Conservation (phyloP, 2,113 vertebrate species). For the Nothobranchius kuhntae region DNA sequence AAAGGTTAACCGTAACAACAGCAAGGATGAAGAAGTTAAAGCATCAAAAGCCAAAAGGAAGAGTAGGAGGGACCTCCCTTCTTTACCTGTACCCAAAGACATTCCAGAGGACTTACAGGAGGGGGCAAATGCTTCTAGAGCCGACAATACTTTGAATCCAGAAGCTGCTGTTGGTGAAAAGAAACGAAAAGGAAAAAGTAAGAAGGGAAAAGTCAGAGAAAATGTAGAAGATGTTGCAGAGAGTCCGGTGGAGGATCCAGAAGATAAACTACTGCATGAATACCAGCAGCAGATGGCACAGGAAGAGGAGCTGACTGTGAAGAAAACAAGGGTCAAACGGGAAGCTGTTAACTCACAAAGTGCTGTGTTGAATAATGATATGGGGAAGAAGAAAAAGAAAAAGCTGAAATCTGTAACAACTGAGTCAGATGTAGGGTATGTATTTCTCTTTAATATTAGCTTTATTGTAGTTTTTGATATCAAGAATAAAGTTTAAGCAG, state of each 20-base stretch:
- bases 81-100: constrained; percentile 56
- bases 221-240: constrained; percentile 51
- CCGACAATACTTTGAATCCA: constrained; percentile 59
- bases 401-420: constrained; percentile 79
- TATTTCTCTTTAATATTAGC: neutral
- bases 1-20: constrained; percentile 78
- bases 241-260: constrained; percentile 58
- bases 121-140: constrained; percentile 49
- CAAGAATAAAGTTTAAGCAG: neutral
- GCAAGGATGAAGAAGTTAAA: constrained; percentile 60
- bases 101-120: constrained; percentile 41
- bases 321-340: constrained; percentile 77
- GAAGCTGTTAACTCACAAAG: constrained; percentile 75
- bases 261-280: constrained; percentile 82
- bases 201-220: constrained; percentile 73
- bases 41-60: constrained; percentile 72
- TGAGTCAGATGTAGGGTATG: constrained; percentile 84
- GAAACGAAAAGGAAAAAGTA: constrained; percentile 63
- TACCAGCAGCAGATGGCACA: constrained; percentile 86
- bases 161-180: constrained; percentile 49
- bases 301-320: constrained; percentile 83
- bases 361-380: constrained; percentile 78
- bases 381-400: constrained; percentile 86
- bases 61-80: constrained; percentile 74
- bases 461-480: neutral